phyloP scores from a whole-genome alignment of 2,888 invertebrate genomes.

The Allacma fusca region DNA sequence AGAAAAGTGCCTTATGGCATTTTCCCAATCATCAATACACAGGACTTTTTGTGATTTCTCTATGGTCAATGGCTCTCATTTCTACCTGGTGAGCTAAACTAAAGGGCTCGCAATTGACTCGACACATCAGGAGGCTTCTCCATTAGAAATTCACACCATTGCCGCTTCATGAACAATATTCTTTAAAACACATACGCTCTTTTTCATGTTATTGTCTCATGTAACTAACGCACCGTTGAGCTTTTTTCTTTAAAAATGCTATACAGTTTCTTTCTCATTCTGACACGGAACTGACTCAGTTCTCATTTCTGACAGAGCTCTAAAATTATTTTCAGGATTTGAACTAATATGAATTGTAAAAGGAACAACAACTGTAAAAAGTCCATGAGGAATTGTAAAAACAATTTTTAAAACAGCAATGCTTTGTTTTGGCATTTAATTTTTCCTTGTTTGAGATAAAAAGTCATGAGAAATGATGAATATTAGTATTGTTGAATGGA shows the following conservation, averaged over 20 bases:
- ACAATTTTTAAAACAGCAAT: not conserved
- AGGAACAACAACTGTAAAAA: too few species aligned
- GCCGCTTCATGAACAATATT: conserved; percentile 18
- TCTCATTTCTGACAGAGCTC: too few species aligned
- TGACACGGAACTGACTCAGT: too few species aligned
- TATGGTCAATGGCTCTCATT: conserved; percentile 49
- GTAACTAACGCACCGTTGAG: not conserved
- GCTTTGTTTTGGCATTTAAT: too few species aligned
- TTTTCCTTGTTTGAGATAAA: too few species aligned
- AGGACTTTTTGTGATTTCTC: conserved; percentile 41
- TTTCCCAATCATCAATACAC: conserved; percentile 44
- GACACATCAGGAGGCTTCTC: conserved; percentile 53
- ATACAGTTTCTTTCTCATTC: too few species aligned
- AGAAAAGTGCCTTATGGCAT: conserved; percentile 46
- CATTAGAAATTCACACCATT: conserved; percentile 51
- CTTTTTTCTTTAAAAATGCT: not conserved
- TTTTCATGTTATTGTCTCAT: not conserved
- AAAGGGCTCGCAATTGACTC: conserved; percentile 52
- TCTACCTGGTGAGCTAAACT: conserved; percentile 44
- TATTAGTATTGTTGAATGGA: too few species aligned
- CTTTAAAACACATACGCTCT: conserved; percentile 9
- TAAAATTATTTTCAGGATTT: too few species aligned
- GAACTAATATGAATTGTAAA: too few species aligned
- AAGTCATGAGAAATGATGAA: too few species aligned
- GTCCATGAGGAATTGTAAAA: not conserved